phyloP scores from a whole-genome alignment of 2,888 invertebrate species.

The Erynnis tages region DNA sequence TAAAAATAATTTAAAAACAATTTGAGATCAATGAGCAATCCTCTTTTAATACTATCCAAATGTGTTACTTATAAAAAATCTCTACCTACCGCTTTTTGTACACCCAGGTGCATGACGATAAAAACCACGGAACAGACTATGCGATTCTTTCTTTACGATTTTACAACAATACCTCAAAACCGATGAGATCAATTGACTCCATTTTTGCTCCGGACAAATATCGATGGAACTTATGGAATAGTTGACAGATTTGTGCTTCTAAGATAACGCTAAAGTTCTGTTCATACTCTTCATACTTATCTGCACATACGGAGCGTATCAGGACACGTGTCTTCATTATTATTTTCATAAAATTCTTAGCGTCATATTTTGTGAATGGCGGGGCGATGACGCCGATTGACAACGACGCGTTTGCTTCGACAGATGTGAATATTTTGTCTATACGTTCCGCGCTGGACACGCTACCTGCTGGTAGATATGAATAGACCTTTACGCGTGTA shows the following conservation, averaged over 20 bases:
- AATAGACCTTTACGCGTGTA: not conserved
- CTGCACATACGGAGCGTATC: too few species aligned
- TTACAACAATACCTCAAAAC: slow-evolving; percentile 45
- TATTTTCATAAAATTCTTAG: too few species aligned
- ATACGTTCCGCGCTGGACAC: too few species aligned
- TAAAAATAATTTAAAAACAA: slow-evolving; percentile 78
- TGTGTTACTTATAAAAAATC: slow-evolving; percentile 39
- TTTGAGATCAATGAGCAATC: slow-evolving; percentile 77
- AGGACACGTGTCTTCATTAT: too few species aligned
- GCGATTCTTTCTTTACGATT: slow-evolving; percentile 41
- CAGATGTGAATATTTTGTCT: too few species aligned
- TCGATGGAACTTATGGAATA: slow-evolving; percentile 6
- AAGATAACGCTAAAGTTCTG: too few species aligned
- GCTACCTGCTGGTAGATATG: too few species aligned
- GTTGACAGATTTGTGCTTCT: slow-evolving; percentile 8
- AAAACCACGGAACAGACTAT: slow-evolving; percentile 50
- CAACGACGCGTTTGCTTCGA: too few species aligned
- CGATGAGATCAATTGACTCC: slow-evolving; percentile 55
- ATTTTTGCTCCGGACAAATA: slow-evolving; percentile 38
- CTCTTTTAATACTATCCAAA: slow-evolving; percentile 44
- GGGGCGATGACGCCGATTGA: too few species aligned
- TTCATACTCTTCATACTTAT: not conserved
- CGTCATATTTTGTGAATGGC: too few species aligned
- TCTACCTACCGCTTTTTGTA: slow-evolving; percentile 44
- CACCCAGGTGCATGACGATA: slow-evolving; percentile 61